Conservation (phyloP, 1,140 invertebrate species). For the Ctenoplectra terminalis region DNA sequence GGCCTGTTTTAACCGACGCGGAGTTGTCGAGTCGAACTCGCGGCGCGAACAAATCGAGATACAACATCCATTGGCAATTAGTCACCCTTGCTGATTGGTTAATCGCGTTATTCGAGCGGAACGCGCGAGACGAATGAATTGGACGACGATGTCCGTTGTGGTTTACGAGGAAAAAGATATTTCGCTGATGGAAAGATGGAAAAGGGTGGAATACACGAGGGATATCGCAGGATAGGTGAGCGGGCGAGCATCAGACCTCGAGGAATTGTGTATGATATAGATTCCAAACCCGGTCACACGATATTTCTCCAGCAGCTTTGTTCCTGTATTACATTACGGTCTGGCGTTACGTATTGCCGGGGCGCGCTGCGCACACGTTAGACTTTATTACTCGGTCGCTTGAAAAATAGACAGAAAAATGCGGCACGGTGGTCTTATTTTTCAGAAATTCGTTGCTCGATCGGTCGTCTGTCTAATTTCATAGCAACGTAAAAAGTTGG, state of each 20-base stretch:
- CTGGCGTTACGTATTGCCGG: conserved; percentile 55
- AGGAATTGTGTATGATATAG: conserved; percentile 64
- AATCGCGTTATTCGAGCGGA: conserved; percentile 28
- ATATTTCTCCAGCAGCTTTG: conserved; percentile 67
- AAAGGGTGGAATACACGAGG: neutral
- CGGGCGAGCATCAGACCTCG: conserved; percentile 44
- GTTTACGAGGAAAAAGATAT: neutral
- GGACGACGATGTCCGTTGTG: conserved; percentile 22
- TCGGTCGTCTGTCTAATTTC: neutral
- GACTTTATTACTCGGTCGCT: conserved; percentile 59
- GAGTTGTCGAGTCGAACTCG: neutral
- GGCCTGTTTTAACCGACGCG: neutral
- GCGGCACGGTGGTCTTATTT: conserved; percentile 5
- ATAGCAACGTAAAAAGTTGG: neutral
- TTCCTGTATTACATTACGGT: conserved; percentile 67
- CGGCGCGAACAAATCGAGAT: neutral
- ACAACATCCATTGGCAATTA: neutral
- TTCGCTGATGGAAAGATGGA: neutral
- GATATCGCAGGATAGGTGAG: neutral
- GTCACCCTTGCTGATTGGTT: conserved; percentile 3
- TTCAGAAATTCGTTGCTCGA: neutral
- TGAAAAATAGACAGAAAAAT: conserved; percentile 52
- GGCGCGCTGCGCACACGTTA: conserved; percentile 19
- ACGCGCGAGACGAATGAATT: conserved; percentile 28
- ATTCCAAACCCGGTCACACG: conserved; percentile 57